A percentile compares a stretch with the other conserved stretches of the same genome.
Evolutionary conservation across 2,888 invertebrate species (phyloP).

Genomic region (Caenorhabditis macrosperma): DNA sequence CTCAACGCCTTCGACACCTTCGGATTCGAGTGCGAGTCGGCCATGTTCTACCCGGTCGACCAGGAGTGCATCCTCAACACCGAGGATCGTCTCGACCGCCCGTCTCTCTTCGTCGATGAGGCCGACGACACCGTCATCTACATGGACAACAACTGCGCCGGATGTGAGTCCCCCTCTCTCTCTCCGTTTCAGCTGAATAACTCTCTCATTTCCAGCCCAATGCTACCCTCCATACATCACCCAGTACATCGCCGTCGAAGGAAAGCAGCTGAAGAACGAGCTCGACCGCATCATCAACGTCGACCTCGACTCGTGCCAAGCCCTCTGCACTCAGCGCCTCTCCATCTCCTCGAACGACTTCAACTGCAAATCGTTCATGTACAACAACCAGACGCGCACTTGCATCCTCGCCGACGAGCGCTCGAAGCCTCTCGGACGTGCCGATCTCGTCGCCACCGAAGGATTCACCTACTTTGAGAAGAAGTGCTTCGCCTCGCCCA

Average conservation of each 20-base stretch:
- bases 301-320: constrained; percentile 76
- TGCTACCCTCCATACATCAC: constrained; percentile 80
- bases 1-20: constrained; percentile 78
- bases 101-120: constrained; percentile 80
- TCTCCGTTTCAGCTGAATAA: neutral
- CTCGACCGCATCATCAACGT: constrained; percentile 77
- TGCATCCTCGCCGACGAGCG: constrained; percentile 79
- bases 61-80: constrained; percentile 80
- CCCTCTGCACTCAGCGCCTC: constrained; percentile 78
- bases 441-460: constrained; percentile 70
- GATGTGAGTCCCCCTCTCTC: constrained; percentile 69
- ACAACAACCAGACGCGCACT: constrained; percentile 74
- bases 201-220: constrained; percentile 71
- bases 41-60: constrained; percentile 80
- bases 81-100: constrained; percentile 79
- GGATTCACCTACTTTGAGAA: constrained; percentile 80
- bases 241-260: constrained; percentile 79
- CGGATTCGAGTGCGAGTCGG: constrained; percentile 80
- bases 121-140: constrained; percentile 79
- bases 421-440: constrained; percentile 78
- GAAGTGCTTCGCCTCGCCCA: constrained; percentile 80
- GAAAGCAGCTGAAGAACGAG: constrained; percentile 75
- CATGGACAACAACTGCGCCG: constrained; percentile 80
- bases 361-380: constrained; percentile 81
- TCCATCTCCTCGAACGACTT: constrained; percentile 77